phyloP scores from a whole-genome alignment of 2,888 invertebrate species.

The Diarsia mendica region DNA sequence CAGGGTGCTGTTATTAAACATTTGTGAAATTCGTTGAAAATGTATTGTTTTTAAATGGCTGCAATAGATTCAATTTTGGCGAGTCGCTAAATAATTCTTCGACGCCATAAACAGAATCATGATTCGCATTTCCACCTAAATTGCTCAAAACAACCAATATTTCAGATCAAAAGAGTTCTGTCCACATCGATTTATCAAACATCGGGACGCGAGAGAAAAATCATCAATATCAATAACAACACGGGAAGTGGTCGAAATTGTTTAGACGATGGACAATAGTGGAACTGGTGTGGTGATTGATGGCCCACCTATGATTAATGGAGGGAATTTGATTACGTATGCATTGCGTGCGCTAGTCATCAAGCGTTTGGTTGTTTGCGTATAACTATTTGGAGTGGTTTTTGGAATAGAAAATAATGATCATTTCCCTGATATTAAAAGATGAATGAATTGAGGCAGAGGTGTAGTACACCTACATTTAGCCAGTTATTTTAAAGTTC shows the following conservation, averaged over 20 bases:
- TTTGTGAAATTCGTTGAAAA: neutral
- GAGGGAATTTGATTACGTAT: conserved; percentile 58
- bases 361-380: conserved; percentile 13
- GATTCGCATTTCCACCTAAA: neutral
- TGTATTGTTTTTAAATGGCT: neutral
- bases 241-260: conserved; percentile 59
- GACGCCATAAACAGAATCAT: neutral
- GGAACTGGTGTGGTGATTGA: conserved; percentile 64
- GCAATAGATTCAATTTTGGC: neutral
- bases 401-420: neutral
- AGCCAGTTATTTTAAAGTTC: no score
- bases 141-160: conserved; percentile 25
- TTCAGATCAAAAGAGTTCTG: conserved; percentile 25
- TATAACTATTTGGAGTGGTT: neutral
- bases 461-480: no score
- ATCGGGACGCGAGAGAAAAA: conserved; percentile 65
- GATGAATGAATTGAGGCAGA: neutral
- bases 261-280: conserved; percentile 66
- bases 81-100: neutral
- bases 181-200: conserved; percentile 63
- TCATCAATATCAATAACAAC: conserved; percentile 75
- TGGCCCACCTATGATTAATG: conserved; percentile 68
- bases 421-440: neutral
- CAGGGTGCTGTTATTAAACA: neutral
- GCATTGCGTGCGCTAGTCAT: conserved; percentile 56